Evolutionary conservation across 2,888 invertebrate genomes (phyloP).

Genomic region (Agriopis aurantiaria): DNA sequence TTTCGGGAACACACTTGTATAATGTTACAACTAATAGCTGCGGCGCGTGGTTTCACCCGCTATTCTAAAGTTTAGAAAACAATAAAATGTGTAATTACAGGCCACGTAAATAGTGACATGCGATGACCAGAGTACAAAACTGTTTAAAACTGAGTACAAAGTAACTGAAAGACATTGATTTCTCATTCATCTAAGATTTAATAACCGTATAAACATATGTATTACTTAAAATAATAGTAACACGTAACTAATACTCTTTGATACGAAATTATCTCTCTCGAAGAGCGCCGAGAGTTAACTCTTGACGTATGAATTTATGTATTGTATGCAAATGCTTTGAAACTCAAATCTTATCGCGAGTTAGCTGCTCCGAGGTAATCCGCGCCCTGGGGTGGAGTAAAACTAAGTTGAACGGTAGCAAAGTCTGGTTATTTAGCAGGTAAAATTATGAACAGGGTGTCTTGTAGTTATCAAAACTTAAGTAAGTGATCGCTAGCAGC

Average conservation of each 20-base stretch:
- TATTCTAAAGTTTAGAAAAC: too few species aligned
- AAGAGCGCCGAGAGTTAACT: constrained; percentile 36
- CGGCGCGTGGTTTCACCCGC: too few species aligned
- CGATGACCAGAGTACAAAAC: too few species aligned
- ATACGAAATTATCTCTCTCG: constrained; percentile 33
- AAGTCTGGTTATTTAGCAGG: constrained; percentile 7
- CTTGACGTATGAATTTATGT: constrained; percentile 54
- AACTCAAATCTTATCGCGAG: constrained; percentile 62
- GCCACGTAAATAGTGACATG: too few species aligned
- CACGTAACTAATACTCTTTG: background rate
- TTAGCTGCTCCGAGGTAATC: constrained; percentile 58
- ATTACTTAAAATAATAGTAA: background rate
- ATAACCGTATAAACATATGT: too few species aligned
- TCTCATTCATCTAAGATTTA: too few species aligned
- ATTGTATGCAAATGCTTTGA: constrained; percentile 62
- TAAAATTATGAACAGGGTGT: background rate
- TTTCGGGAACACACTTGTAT: too few species aligned
- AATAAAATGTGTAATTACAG: too few species aligned
- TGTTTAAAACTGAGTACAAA: too few species aligned
- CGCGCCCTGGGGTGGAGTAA: constrained; percentile 42
- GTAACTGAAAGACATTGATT: too few species aligned
- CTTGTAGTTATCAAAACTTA: background rate
- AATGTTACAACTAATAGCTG: too few species aligned
- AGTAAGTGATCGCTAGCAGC: background rate
- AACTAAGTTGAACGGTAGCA: constrained; percentile 31